phyloP scores from a whole-genome alignment of 37 sponge, comb jelly and placozoan genomes.

The Hexactinellida sp. region DNA sequence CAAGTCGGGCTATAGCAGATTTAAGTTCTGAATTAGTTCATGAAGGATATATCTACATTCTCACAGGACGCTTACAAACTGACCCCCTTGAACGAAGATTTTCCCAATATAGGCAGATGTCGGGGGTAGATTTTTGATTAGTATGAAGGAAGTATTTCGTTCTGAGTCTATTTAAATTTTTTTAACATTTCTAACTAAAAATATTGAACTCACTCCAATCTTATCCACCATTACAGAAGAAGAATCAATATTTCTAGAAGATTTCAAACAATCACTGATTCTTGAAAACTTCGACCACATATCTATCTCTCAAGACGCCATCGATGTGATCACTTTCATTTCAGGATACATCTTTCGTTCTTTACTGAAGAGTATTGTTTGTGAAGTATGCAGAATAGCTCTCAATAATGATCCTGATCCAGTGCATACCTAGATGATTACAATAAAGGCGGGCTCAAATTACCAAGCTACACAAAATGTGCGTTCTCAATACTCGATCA shows the following conservation, averaged over 20 bases:
- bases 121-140: too few relatives aligned
- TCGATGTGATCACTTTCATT: conserved; percentile 15
- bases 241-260: not conserved
- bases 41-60: not conserved
- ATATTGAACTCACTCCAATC: not conserved
- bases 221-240: not conserved
- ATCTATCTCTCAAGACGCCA: conserved; percentile 15
- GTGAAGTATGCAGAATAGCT: conserved; percentile 1
- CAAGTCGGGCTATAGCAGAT: not conserved
- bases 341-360: conserved; percentile 15
- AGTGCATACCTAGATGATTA: not conserved
- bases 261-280: not conserved
- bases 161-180: not conserved
- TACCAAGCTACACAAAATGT: not conserved
- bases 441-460: conserved; percentile 11
- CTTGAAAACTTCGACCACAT: conserved; percentile 9
- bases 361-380: conserved; percentile 11
- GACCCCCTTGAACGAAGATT: too few relatives aligned
- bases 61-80: too few relatives aligned
- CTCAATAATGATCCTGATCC: not conserved
- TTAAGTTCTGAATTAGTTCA: not conserved
- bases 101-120: too few relatives aligned
- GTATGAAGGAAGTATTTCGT: not conserved
- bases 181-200: not conserved
- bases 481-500: conserved; percentile 8